Base-by-base conservation (phyloP, 1,140 invertebrate genomes). In the Ceratosolen solmsi region DNA sequence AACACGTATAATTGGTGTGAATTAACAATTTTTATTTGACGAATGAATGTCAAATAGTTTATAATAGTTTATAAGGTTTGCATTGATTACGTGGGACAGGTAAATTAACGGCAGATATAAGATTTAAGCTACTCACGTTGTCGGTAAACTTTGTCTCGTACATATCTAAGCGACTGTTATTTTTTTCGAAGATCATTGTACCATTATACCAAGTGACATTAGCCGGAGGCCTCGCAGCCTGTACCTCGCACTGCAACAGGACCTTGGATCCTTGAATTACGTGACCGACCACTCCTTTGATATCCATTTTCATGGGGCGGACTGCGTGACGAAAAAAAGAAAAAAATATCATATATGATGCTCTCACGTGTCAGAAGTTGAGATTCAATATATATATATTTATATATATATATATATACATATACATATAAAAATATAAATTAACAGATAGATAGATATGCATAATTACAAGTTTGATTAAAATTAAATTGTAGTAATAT, bases 201-300 rank as follows among this genome's bases (percentile, higher is more conserved):
- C 94, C 93, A 87, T 97, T 97, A 91, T 94, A 96, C 96, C 96
- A 98, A 49, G 95, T 95, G 60, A 97, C 93, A 85, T 94, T 94
- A 2, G 96, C 96, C 0, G 96, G 93, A 1, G 97, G 97, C 60
- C 95, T 92, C 0, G 96, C 96, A 0, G 96, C 96, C 54, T 93
- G 92, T 1, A 96, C 94, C 36, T 93, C 92, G 88, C 97, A 98
- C 87, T 94, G 93, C 38, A 98, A 93, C 30, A 94, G 93, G 27
- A 97, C 94, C 83, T 94, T 94, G 17, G 94, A 95, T 30, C 96
- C 96, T 87, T 96, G 95, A 8, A 95, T 93, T 13, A 95, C 95
- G 86, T 96, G 94, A 77, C 93, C 93, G 22, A 95, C 94, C 27
- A 95, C 94, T 8, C 96, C 96, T 41, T 92, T 93, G 82, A 97